phyloP scores from a whole-genome alignment of 2,888 invertebrate genomes.

The Euplagia quadripunctaria region DNA sequence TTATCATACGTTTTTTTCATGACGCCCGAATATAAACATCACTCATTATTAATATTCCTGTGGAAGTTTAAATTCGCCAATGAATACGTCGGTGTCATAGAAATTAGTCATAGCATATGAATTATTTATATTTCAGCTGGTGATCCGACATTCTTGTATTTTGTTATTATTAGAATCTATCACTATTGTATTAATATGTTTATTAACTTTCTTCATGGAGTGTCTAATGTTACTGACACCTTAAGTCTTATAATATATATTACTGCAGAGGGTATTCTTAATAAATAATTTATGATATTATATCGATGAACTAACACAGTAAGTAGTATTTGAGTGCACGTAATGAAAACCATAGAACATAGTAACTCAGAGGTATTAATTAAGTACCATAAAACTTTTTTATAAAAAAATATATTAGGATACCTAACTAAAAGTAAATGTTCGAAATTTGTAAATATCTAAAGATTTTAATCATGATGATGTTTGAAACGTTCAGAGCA shows the following conservation, averaged over 20 bases:
- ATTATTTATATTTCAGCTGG: constrained; percentile 1
- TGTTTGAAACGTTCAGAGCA: not conserved
- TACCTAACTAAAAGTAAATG: too few relatives aligned
- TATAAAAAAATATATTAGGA: too few relatives aligned
- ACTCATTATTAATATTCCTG: not conserved
- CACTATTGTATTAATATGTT: not conserved
- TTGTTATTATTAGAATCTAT: not conserved
- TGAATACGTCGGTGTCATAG: not conserved
- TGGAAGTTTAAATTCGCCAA: not conserved
- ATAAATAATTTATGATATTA: not conserved
- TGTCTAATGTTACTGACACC: not conserved
- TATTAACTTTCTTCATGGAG: not conserved
- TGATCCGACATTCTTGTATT: not conserved
- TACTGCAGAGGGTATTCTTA: not conserved
- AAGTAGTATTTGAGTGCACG: not conserved
- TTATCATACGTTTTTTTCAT: not conserved
- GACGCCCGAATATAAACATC: not conserved
- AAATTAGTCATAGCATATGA: not conserved
- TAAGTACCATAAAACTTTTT: too few relatives aligned
- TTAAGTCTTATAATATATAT: not conserved
- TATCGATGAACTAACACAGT: not conserved
- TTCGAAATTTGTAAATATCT: not conserved
- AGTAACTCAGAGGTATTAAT: too few relatives aligned
- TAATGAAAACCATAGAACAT: too few relatives aligned
- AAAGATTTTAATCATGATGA: not conserved